Conservation (phyloP, 2,113 vertebrate species). For the Poeciliopsis turrubarensis region DNA sequence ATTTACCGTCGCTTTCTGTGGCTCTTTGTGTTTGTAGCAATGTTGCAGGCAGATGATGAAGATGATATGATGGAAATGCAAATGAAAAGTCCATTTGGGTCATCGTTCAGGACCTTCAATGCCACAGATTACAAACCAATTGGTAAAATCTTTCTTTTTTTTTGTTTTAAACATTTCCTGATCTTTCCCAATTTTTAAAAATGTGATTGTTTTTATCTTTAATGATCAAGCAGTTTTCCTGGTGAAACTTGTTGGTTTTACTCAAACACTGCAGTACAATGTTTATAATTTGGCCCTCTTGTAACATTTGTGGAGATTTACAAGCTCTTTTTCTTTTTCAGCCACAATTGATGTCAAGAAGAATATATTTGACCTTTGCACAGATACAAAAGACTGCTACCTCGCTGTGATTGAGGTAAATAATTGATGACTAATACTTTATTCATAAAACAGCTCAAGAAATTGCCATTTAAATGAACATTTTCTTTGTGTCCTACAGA, state of each 20-base stretch:
- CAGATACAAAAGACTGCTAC: slow-evolving; percentile 99
- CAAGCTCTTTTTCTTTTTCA: slow-evolving; percentile 54
- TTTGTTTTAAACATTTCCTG: background rate
- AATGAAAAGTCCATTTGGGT: slow-evolving; percentile 99
- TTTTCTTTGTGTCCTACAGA: slow-evolving; percentile 75
- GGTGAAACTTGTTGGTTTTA: background rate
- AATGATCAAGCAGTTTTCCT: background rate
- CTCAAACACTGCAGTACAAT: background rate
- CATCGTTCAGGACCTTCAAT: slow-evolving; percentile 98
- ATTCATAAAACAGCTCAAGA: background rate
- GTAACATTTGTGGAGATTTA: background rate
- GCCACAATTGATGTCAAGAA: slow-evolving; percentile 98
- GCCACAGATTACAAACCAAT: slow-evolving; percentile 99
- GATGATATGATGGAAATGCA: slow-evolving; percentile 97
- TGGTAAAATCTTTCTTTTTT: slow-evolving; percentile 76
- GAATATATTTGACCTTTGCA: slow-evolving; percentile 98
- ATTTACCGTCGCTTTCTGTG: slow-evolving; percentile 1
- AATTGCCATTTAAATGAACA: background rate
- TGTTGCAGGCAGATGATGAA: slow-evolving; percentile 98
- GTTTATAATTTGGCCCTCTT: background rate
- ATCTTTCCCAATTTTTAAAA: background rate
- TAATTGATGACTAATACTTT: background rate
- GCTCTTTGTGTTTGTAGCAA: slow-evolving; percentile 80
- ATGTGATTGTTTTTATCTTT: background rate
- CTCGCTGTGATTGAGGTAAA: slow-evolving; percentile 97